phyloP scores from a whole-genome alignment of 2,797 vertebrate genomes.

The Sparus aurata region DNA sequence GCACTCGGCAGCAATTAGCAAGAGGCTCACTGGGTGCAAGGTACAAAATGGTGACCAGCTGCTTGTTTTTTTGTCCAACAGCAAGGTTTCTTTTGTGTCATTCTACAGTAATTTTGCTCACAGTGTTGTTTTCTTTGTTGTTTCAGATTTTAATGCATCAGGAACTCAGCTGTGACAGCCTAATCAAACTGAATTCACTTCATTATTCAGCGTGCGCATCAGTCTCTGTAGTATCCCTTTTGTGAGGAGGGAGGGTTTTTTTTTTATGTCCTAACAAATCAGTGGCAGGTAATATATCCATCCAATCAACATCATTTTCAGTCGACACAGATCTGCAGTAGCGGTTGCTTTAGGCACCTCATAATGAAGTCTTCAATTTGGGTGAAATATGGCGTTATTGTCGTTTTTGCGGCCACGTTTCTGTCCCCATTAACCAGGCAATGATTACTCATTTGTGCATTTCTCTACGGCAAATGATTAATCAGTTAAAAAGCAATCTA shows the following conservation, averaged over 20 bases:
- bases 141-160: too few relatives aligned
- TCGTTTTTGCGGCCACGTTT: background rate
- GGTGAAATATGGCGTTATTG: background rate
- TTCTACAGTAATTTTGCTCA: too few relatives aligned
- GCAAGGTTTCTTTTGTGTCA: too few relatives aligned
- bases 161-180: background rate
- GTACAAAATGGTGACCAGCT: too few relatives aligned
- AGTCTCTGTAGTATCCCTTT: background rate
- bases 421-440: background rate
- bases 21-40: too few relatives aligned
- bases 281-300: background rate
- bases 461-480: background rate
- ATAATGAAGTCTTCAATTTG: too few relatives aligned
- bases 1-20: too few relatives aligned
- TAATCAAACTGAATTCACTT: background rate
- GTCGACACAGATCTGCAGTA: background rate
- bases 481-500: background rate
- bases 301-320: background rate
- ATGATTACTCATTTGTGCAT: background rate
- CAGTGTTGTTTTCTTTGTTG: too few relatives aligned
- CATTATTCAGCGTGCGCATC: background rate
- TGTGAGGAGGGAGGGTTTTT: background rate
- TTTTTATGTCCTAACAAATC: background rate
- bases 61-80: too few relatives aligned
- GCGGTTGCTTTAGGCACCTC: background rate